Conservation (phyloP, 2,113 vertebrate species). For the Etheostoma cragini region DNA sequence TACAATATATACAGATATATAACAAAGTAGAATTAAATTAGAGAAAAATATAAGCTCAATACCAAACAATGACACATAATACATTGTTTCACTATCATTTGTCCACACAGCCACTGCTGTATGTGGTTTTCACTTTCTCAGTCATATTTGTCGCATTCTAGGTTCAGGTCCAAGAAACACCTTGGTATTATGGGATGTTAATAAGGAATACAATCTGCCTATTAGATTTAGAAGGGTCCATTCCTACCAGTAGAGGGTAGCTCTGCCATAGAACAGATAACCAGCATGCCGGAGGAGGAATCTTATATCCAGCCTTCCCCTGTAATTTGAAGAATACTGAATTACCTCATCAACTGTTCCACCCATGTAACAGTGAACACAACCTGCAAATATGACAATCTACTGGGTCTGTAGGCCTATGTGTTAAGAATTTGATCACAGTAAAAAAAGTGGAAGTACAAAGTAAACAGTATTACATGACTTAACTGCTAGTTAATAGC, state of each 20-base stretch:
- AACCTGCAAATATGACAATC: too few relatives aligned
- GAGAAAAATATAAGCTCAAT: neutral
- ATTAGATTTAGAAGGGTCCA: neutral
- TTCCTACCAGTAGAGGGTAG: neutral
- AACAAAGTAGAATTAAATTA: neutral
- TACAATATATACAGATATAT: too few relatives aligned
- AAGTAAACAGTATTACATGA: neutral
- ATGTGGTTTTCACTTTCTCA: neutral
- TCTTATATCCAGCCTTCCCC: neutral
- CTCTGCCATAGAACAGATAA: too few relatives aligned
- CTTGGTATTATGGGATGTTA: neutral
- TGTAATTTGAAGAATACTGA: neutral
- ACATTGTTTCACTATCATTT: neutral
- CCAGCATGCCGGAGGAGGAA: neutral
- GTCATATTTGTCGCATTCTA: neutral
- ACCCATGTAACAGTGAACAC: neutral
- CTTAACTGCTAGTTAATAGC: neutral
- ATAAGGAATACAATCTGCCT: neutral
- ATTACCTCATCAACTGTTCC: neutral
- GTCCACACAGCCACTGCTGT: neutral
- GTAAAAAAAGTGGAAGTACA: too few relatives aligned
- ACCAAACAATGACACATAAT: neutral
- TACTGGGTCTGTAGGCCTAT: too few relatives aligned
- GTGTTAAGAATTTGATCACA: too few relatives aligned
- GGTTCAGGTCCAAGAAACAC: neutral